Base-by-base conservation (phyloP, 2,888 invertebrate species). In the Osmoderma eremita region DNA sequence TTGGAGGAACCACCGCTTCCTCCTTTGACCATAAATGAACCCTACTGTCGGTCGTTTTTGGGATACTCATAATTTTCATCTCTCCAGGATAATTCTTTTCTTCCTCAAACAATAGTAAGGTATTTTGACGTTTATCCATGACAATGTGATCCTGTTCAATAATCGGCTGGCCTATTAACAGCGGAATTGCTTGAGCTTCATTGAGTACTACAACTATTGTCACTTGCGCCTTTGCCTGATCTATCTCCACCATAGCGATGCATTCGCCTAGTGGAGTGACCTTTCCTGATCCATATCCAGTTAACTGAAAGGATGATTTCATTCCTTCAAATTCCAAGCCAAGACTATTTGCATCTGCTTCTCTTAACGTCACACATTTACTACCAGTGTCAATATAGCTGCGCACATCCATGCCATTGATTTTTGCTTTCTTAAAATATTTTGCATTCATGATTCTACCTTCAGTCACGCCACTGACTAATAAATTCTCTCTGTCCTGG, bases 141-240 rank as follows among this genome's bases (percentile, higher is more conserved):
- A 49, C 12, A 20, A 49, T 49, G 10, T 49, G 49, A 4, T 5
- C 6, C 20, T 49, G 24, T 24, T 50, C 50, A 8, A 13, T 50
- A n/a, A 50, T 22, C 2, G 50, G 50, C n/a, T 50, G 50, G 13
- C 50, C 50, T 13, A 50, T n/a, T 50, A 50, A 13, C 13, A 50
- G 24, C 0, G 30, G 50, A 1, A 50, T 50, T 5, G 1, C 1
- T 6, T 24, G 50, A 1, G 6, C 12, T 50, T 22, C 24, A 22
- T 24, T 1, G 5, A 24, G 50, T 22, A 50, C 24, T n/a, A 50
- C 24, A 4, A 24, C 24, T 5, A 24, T 24, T 24, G 24, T 24
- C 24, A 24, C 24, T 24, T 24, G 24, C 5, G 24, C 24, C 24
- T 24, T 24, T 24, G 24, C 24, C 24, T 24, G 24, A 24, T 24